Conservation (phyloP, 2,113 vertebrate species). For the Calypte anna region DNA sequence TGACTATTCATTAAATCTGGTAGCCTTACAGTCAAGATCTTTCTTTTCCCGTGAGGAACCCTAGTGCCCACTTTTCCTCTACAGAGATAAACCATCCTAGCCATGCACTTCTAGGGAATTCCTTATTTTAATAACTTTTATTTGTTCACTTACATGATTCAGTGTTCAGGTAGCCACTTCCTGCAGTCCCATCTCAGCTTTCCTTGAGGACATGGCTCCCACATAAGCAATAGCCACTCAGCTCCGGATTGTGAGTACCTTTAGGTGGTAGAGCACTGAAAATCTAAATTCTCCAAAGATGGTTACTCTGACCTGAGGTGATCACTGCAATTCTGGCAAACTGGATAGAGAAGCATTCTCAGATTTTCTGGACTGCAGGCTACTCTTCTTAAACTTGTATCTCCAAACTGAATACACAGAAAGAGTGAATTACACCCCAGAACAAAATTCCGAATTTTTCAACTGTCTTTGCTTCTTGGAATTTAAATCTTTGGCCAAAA, state of each 20-base stretch:
- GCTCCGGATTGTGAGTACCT: neutral
- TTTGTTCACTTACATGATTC: neutral
- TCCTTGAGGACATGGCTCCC: neutral
- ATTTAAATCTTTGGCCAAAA: neutral
- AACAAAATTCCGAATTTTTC: neutral
- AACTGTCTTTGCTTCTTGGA: neutral
- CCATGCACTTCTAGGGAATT: neutral
- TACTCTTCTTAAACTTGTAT: neutral
- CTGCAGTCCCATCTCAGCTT: neutral
- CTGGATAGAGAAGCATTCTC: neutral
- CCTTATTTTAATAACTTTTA: neutral
- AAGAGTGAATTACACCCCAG: neutral
- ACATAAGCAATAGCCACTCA: neutral
- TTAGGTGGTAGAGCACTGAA: neutral
- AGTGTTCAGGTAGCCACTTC: neutral
- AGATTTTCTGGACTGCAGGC: neutral
- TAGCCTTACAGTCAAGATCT: neutral
- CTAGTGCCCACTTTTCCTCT: neutral
- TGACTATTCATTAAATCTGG: neutral
- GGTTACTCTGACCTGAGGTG: neutral
- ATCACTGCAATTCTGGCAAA: neutral
- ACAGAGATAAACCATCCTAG: neutral
- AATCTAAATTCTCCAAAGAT: neutral
- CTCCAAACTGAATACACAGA: neutral
- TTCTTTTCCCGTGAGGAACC: neutral